phyloP scores from a whole-genome alignment of 1,140 invertebrate genomes.

The Drosophila navojoa region DNA sequence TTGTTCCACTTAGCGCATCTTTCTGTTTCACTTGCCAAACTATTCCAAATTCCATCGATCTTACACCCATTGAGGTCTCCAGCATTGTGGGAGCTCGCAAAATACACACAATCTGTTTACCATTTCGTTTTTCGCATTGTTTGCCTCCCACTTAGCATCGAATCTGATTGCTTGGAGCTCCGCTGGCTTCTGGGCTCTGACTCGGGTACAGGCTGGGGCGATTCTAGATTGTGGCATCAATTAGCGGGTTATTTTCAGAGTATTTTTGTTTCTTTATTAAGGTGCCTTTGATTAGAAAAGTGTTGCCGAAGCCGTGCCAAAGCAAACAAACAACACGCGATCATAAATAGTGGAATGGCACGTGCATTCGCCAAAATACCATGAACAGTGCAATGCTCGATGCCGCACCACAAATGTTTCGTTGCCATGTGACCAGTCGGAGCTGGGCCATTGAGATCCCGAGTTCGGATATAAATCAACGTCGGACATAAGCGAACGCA shows the following conservation, averaged over 20 bases:
- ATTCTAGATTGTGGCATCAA: conserved; percentile 24
- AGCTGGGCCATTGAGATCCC: neutral
- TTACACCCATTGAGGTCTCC: neutral
- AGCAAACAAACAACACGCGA: conserved; percentile 53
- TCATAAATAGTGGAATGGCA: conserved; percentile 46
- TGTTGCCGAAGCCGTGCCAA: conserved; percentile 20
- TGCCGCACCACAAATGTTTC: neutral
- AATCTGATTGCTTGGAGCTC: conserved; percentile 11
- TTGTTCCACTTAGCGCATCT: neutral
- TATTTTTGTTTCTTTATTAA: neutral
- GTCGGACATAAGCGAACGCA: conserved; percentile 15
- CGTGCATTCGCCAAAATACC: conserved; percentile 36
- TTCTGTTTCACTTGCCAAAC: neutral
- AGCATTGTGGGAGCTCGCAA: conserved; percentile 11
- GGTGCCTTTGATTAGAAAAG: conserved; percentile 21
- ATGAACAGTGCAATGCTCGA: neutral
- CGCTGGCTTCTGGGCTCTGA: neutral
- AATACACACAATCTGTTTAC: conserved; percentile 13
- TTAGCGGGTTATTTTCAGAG: conserved; percentile 3
- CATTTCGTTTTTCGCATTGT: conserved; percentile 23
- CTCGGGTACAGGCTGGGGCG: neutral
- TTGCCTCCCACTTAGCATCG: conserved; percentile 27
- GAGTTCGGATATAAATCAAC: conserved; percentile 39
- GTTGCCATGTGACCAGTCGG: conserved; percentile 13
- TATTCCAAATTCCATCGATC: neutral